Percentiles rank a stretch among this genome's conserved stretches.
Evolutionary conservation across 2,888 invertebrate genomes (phyloP).

Genomic region (Nemoura dubitans): DNA sequence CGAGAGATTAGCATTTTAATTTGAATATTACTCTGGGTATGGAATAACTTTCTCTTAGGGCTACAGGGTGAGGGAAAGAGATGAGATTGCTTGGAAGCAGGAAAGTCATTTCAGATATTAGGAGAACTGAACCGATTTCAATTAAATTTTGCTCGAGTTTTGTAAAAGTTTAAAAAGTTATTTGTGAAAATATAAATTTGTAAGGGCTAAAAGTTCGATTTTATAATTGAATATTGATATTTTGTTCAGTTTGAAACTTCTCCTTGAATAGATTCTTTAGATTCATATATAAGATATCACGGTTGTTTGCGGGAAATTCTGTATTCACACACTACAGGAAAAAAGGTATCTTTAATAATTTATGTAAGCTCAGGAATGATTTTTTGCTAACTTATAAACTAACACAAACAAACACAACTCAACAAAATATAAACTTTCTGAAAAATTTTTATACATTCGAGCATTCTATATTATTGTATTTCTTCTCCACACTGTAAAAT

Average conservation of each 20-base stretch:
- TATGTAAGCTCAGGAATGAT: too few species aligned
- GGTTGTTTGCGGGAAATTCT: too few species aligned
- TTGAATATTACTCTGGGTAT: constrained; percentile 43
- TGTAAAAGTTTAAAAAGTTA: constrained; percentile 1
- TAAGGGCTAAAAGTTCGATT: not conserved
- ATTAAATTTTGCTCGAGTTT: constrained; percentile 7
- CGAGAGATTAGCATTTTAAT: constrained; percentile 46
- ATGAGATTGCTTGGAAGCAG: not conserved
- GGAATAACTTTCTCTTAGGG: not conserved
- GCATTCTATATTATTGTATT: too few species aligned
- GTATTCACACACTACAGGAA: too few species aligned
- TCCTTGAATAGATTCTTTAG: not conserved
- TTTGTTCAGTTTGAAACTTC: not conserved
- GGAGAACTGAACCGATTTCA: constrained; percentile 1
- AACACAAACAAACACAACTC: too few species aligned
- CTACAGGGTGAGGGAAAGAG: not conserved
- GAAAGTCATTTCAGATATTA: not conserved
- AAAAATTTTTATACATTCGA: too few species aligned
- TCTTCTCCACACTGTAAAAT: too few species aligned
- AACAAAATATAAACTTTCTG: too few species aligned
- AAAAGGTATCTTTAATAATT: too few species aligned
- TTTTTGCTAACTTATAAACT: too few species aligned
- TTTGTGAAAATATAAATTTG: not conserved
- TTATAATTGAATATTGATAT: constrained; percentile 7
- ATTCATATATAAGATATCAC: too few species aligned